A percentile compares a stretch with the other conserved stretches of the same genome.
phyloP scores from a whole-genome alignment of 2,888 invertebrate species.

The Tiphia femorata region DNA sequence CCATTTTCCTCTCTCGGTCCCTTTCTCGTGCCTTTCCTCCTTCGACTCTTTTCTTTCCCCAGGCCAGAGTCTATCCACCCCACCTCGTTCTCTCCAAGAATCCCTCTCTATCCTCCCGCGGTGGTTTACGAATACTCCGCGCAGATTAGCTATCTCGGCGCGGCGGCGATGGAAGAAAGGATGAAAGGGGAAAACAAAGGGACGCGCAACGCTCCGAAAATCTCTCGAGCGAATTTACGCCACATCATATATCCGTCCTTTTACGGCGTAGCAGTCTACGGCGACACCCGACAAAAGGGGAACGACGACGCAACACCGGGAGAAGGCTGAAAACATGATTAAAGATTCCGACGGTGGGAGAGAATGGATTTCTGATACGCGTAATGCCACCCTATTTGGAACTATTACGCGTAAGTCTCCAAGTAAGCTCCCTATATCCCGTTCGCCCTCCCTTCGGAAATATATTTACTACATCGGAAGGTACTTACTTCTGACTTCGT shows the following conservation, averaged over 20 bases:
- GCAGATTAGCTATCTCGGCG: too few species aligned
- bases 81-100: too few species aligned
- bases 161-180: neutral
- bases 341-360: conserved; percentile 59
- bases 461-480: conserved; percentile 54
- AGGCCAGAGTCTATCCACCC: too few species aligned
- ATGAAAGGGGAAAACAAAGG: neutral
- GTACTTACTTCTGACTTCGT: conserved; percentile 40
- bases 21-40: too few species aligned
- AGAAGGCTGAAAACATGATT: conserved; percentile 63
- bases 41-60: too few species aligned
- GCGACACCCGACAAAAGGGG: conserved; percentile 16
- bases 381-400: conserved; percentile 65
- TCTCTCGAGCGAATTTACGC: conserved; percentile 21
- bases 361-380: conserved; percentile 66
- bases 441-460: conserved; percentile 47
- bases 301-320: conserved; percentile 32
- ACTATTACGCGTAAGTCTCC: conserved; percentile 62
- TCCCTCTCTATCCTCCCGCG: too few species aligned
- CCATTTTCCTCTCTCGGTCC: too few species aligned
- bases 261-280: conserved; percentile 16
- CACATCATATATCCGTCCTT: conserved; percentile 23
- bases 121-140: too few species aligned
- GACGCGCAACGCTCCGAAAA: conserved; percentile 15
- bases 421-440: conserved; percentile 58